phyloP scores from a whole-genome alignment of 2,797 vertebrate genomes.

The Poliocrania exsul region DNA sequence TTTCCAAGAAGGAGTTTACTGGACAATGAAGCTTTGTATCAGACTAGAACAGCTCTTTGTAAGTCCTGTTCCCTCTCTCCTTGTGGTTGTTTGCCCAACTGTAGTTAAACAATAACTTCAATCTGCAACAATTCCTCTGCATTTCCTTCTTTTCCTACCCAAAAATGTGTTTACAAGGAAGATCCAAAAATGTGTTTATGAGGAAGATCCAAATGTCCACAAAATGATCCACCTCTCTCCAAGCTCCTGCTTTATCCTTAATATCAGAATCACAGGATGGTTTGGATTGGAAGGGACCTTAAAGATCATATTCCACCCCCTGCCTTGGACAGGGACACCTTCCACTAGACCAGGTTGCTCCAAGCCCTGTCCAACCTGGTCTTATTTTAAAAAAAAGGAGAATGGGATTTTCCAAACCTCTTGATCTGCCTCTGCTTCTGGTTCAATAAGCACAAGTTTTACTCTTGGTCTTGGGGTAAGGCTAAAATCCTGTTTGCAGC shows the following conservation, averaged over 20 bases:
- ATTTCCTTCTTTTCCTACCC: not conserved
- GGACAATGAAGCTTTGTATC: not conserved
- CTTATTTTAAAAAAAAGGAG: not conserved
- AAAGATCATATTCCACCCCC: no score
- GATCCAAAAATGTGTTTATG: not conserved
- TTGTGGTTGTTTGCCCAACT: not conserved
- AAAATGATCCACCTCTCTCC: not conserved
- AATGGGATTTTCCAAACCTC: not conserved
- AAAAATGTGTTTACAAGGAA: not conserved
- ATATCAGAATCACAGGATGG: not conserved
- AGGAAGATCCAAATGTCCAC: not conserved
- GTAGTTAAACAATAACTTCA: not conserved
- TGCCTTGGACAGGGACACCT: not conserved
- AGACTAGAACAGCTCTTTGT: not conserved
- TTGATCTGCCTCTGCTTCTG: not conserved
- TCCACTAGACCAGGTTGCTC: not conserved
- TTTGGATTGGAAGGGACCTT: not conserved
- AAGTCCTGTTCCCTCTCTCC: not conserved
- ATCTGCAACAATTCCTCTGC: not conserved
- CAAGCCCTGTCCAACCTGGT: not conserved
- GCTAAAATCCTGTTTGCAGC: not conserved
- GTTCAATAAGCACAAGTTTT: not conserved
- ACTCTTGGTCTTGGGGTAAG: not conserved
- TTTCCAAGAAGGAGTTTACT: not conserved
- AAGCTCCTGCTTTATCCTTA: not conserved